These are phyloP conservation scores for Acleris sparsana DNA, from an alignment of 2,888 invertebrate species.

Conservation along the genomic window DNA sequence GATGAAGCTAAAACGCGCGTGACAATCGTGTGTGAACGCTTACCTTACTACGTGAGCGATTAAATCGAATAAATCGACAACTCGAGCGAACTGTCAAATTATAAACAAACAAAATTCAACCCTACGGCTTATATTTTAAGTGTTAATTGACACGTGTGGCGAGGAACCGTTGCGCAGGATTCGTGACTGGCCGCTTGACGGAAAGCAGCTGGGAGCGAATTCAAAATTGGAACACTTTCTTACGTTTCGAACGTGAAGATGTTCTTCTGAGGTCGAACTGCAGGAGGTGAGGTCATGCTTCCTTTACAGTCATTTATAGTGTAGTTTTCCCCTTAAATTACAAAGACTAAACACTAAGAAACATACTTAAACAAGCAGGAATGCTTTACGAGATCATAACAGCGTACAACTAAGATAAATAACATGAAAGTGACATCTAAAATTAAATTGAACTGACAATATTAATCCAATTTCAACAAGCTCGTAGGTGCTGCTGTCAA, in stretches of 20 bases:
- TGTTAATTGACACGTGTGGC: slow-evolving; percentile 43
- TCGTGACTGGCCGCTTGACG: slow-evolving; percentile 52
- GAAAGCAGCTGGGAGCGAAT: slow-evolving; percentile 50
- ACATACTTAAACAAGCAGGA: neutral
- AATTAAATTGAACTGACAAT: slow-evolving; percentile 26
- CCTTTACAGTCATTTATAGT: slow-evolving; percentile 12
- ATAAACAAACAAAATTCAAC: slow-evolving; percentile 50
- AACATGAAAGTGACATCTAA: slow-evolving; percentile 17
- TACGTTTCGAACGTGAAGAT: slow-evolving; percentile 49
- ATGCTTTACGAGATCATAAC: slow-evolving; percentile 1
- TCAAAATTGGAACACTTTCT: slow-evolving; percentile 64
- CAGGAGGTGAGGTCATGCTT: slow-evolving; percentile 46
- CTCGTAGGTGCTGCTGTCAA: slow-evolving; percentile 34
- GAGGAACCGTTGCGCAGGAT: slow-evolving; percentile 44
- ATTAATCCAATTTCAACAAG: slow-evolving; percentile 22
- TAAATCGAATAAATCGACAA: slow-evolving; percentile 60
- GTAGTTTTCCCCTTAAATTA: neutral
- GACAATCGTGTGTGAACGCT: slow-evolving; percentile 63
- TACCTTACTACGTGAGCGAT: slow-evolving; percentile 66
- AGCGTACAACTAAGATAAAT: neutral
- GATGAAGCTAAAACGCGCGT: slow-evolving; percentile 53
- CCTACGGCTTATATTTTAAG: slow-evolving; percentile 41
- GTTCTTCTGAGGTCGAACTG: slow-evolving; percentile 46
- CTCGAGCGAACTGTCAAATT: slow-evolving; percentile 46
- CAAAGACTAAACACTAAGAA: neutral